Evolutionary conservation across 2,113 vertebrate species (phyloP).

Genomic region (Oenanthe melanoleuca): DNA sequence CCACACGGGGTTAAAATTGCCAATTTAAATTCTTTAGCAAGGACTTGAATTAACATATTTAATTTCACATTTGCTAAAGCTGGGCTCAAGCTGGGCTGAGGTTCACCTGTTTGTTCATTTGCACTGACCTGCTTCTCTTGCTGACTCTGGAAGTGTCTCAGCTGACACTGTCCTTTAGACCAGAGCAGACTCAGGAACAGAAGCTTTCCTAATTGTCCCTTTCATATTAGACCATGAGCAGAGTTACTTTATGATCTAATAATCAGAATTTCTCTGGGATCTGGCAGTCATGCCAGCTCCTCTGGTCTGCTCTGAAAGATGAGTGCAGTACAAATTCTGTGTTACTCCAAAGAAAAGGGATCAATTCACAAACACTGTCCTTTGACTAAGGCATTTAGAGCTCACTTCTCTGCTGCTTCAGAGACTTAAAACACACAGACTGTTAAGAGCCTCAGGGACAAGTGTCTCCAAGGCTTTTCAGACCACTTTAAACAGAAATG

Average conservation of each 20-base stretch:
- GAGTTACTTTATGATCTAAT: not conserved
- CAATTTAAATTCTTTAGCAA: not conserved
- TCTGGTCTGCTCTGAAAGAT: not conserved
- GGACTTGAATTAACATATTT: not conserved
- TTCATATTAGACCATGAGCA: not conserved
- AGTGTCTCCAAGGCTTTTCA: not conserved
- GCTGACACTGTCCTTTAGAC: not conserved
- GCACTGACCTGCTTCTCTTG: not conserved
- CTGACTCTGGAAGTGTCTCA: not conserved
- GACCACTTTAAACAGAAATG: slow-evolving; percentile 16
- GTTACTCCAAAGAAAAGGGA: not conserved
- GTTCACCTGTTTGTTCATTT: not conserved
- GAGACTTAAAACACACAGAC: not conserved
- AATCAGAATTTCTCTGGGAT: not conserved
- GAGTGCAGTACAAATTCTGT: not conserved
- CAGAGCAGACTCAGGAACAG: not conserved
- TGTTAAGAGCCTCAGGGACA: not conserved
- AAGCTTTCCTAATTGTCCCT: not conserved
- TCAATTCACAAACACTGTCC: not conserved
- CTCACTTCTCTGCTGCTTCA: not conserved
- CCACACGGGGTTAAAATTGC: not conserved
- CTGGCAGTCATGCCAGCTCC: not conserved
- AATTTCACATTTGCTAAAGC: not conserved
- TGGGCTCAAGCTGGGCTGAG: not conserved
- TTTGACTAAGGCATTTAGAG: not conserved